Base-by-base conservation (phyloP, 2,797 vertebrate genomes). In the Graptemys geographica region DNA sequence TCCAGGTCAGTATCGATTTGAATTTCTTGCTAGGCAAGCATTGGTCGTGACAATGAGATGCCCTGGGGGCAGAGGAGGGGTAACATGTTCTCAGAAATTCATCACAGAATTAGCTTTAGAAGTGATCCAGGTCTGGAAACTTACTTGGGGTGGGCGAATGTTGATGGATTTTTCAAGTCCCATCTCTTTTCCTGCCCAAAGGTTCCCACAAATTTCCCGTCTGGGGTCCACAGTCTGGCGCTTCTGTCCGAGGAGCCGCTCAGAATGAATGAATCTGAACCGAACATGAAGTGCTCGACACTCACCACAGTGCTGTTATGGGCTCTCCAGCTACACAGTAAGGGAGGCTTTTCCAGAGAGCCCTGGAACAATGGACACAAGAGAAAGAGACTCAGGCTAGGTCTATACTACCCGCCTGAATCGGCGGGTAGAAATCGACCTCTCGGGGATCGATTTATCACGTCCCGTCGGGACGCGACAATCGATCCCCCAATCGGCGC, bases 161-260 rank as follows among this genome's bases (percentile, higher is more conserved):
- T 95, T 8, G 88, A 76, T 15, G 97, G 81, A 9, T 96, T 96
- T 15, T 87, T 78, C 55, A 98, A 91, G 49, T 93, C 97, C 98
- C 98, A 98, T 80, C 47, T 91, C 28, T 57, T 86, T 62, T 94
- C 95, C 84, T 98, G 97, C 15, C 97, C 98, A 86, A 98, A 98
- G 31, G 59, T 87, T 16, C 97, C 98, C 86, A 97, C 96, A 13
- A 74, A 93, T 59, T 78, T 86, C 12, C 97, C 97, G 0, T 97
- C 95, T 11, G 23, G 11, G 2, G 96, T 97, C 98, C 98, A 98
- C 49, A 98, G 95, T 49, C 96, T 95, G 91, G 96, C 96, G 3
- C 92, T 97, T 74, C 94, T 97, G 47, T 98, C 95, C 6, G 86
- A 91, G 1, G 98, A 98, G 53, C 96, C 94, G 16, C 95, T 96